Evolutionary conservation across 2,113 vertebrate species (phyloP).

Genomic region (Psittacula cyanocephala): DNA sequence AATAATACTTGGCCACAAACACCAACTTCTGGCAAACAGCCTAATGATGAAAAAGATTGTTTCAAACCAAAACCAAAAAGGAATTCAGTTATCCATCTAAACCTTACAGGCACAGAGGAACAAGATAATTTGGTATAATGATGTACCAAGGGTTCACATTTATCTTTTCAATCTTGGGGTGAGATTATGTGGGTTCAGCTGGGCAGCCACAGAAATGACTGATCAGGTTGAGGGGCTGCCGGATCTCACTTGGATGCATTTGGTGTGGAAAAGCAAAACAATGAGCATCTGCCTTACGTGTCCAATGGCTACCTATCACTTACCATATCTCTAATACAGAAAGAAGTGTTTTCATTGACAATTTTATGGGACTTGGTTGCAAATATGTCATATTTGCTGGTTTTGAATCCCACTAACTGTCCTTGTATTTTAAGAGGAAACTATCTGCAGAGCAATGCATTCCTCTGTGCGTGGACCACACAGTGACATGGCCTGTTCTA

Average conservation of each 20-base stretch:
- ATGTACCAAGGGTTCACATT: not conserved
- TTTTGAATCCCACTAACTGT: not conserved
- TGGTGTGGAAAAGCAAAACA: slow-evolving; percentile 6
- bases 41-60: slow-evolving; percentile 52
- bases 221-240: not conserved
- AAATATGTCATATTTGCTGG: not conserved
- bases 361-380: not conserved
- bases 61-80: not conserved
- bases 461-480: accelerated
- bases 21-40: slow-evolving; percentile 49
- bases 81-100: slow-evolving; percentile 48
- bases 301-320: not conserved
- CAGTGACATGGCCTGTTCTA: not conserved
- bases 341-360: not conserved
- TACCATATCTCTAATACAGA: not conserved
- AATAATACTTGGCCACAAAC: slow-evolving; percentile 40
- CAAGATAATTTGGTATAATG: slow-evolving; percentile 5
- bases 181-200: not conserved
- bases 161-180: slow-evolving; percentile 21
- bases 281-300: not conserved
- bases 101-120: not conserved
- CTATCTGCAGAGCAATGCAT: accelerated
- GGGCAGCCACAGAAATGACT: not conserved
- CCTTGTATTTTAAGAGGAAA: not conserved
- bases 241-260: not conserved